Conservation (phyloP, 2,113 vertebrate genomes). For the Paedocypris sp. region DNA sequence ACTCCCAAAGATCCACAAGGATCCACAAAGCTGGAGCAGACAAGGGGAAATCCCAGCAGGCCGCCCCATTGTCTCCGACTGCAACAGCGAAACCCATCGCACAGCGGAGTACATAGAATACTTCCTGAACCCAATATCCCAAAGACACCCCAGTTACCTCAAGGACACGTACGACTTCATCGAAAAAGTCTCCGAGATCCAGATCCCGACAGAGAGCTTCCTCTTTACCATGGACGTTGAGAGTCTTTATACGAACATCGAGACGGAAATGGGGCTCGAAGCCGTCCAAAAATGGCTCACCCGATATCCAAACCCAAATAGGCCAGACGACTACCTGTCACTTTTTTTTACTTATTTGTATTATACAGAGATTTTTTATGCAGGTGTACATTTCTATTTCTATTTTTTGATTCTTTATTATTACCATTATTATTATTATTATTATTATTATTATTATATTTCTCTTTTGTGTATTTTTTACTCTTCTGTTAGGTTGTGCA, state of each 20-base stretch:
- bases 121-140: neutral
- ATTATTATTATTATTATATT: too few species aligned
- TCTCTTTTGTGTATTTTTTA: too few species aligned
- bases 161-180: constrained; percentile 1
- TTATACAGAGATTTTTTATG: too few species aligned
- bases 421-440: too few species aligned
- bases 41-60: neutral
- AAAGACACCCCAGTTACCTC: neutral
- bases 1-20: constrained; percentile 6
- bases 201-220: fast-evolving
- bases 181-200: neutral
- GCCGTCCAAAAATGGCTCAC: neutral
- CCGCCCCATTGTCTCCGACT: too few species aligned
- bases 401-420: too few species aligned
- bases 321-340: neutral
- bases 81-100: constrained; percentile 2
- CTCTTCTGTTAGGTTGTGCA: too few species aligned
- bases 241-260: neutral
- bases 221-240: neutral
- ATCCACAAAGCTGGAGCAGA: neutral
- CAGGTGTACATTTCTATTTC: too few species aligned
- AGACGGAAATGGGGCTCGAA: neutral
- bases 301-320: neutral
- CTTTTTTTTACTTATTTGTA: too few species aligned
- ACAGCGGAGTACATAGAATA: neutral